phyloP scores from a whole-genome alignment of 2,888 invertebrate genomes.

The Sinopyrophorus schimmeli region DNA sequence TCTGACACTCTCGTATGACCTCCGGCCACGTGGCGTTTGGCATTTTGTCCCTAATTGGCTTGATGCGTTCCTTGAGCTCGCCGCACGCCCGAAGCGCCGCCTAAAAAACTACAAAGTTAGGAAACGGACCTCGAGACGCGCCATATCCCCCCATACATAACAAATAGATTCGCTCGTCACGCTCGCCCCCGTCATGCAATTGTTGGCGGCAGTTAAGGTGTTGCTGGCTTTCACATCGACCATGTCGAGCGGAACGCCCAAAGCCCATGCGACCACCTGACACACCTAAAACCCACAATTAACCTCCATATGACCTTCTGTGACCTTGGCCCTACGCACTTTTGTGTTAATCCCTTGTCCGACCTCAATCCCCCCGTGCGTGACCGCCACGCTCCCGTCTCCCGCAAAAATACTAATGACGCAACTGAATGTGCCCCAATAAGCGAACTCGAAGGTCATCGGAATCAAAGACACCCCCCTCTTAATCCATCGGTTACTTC shows the following conservation, averaged over 20 bases:
- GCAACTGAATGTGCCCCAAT: conserved; percentile 60
- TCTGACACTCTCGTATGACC: conserved; percentile 59
- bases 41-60: conserved; percentile 61
- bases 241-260: conserved; percentile 71
- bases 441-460: conserved; percentile 66
- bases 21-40: conserved; percentile 60
- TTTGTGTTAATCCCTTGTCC: conserved; percentile 86
- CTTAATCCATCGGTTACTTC: conserved; percentile 86
- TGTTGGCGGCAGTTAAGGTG: conserved; percentile 68
- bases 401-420: conserved; percentile 70
- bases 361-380: conserved; percentile 74
- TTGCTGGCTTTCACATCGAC: conserved; percentile 69
- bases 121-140: no score
- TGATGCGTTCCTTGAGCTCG: conserved; percentile 62
- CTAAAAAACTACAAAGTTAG: no score
- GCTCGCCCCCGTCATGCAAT: conserved; percentile 69
- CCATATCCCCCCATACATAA: no score
- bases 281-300: conserved; percentile 57
- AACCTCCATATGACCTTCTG: background rate
- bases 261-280: conserved; percentile 72
- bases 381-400: conserved; percentile 71
- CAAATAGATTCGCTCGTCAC: conserved; percentile 71
- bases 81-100: conserved; percentile 66
- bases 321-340: conserved; percentile 45
- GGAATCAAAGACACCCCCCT: conserved; percentile 70